Evolutionary conservation across 2,797 vertebrate genomes (phyloP).

Genomic region (Onychomys arenicola): DNA sequence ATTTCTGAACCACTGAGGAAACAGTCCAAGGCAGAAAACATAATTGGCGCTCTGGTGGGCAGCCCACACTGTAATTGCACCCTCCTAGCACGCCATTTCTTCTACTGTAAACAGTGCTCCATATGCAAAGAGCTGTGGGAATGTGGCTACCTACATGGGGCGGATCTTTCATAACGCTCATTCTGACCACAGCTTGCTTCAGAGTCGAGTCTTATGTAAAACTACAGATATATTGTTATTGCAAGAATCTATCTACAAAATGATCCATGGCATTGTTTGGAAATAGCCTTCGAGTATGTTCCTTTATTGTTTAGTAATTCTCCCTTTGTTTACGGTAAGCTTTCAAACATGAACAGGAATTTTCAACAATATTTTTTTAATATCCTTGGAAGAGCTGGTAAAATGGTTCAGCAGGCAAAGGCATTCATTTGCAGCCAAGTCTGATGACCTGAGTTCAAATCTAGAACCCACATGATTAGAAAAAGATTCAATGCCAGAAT

Average conservation of each 20-base stretch:
- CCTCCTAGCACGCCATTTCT: conserved; percentile 45
- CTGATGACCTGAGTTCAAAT: background rate
- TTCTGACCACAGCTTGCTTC: conserved; percentile 38
- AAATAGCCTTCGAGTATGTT: background rate
- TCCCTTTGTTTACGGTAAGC: conserved; percentile 29
- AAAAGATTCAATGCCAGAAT: background rate
- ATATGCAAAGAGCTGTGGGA: background rate
- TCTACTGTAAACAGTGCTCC: conserved; percentile 51
- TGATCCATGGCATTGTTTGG: background rate
- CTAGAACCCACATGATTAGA: background rate
- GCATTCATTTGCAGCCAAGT: background rate
- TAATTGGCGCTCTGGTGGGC: conserved; percentile 11
- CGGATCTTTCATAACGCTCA: conserved; percentile 41
- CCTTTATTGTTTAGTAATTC: background rate
- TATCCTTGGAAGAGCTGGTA: conserved; percentile 17
- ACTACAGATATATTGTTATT: background rate
- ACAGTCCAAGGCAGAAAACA: background rate
- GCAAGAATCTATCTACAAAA: background rate
- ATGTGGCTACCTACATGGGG: conserved; percentile 23
- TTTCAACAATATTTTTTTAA: background rate
- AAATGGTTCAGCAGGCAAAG: background rate
- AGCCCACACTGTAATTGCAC: conserved; percentile 48
- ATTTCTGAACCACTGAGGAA: conserved; percentile 34
- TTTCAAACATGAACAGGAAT: conserved; percentile 14
- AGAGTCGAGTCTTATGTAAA: background rate